Evolutionary conservation across 2,797 vertebrate species (phyloP), one percentile per base, ranked within the genome.

Genomic region (Danio jaintianensis): DNA sequence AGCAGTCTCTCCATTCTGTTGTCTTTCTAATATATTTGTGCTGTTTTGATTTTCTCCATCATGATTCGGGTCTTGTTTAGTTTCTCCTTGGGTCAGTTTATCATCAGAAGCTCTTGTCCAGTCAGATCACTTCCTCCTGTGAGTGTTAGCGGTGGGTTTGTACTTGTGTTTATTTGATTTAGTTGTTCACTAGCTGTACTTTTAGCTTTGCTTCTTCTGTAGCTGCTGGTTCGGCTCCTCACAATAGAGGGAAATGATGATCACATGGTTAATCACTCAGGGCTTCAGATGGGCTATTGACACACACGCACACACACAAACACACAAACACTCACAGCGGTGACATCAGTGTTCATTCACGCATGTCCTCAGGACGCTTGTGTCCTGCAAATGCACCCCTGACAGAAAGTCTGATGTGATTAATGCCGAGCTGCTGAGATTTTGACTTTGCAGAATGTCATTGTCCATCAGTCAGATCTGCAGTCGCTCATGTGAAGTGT

Each of bases 211-310:
- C 12, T 66, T 18, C 40, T 76, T 48, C 40, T 62, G 29, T 29
- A 38, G 40, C 52, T 75, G 40, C n/a, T 58, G 38, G 7, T 50
- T 4, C 5, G 0, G 42, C 48, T 66, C 5, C 40, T 69, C 55
- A 82, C 83, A 83, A 81, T 83, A 47, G n/a, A 36, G 77, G 83
- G 83, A 81, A 83, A 83, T 83, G 5, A 83, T 29, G 29, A 29
- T 72, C 68, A 83, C 78, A 84, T 82, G 20, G 53, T 78, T 75
- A 55, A 75, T 80, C 79, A 79, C 72, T 79, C 45, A 20, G 71
- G 70, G 76, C 42, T 71, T 81, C 8, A 16, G 55, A 68, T 75
- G 63, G 22, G 45, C 75, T 73, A 43, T n/a, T 40, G 75, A 53
- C 72, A 52, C 5, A 52, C 58, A 71, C 50, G 38, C 38, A 9